Base-by-base conservation (phyloP, 2,113 vertebrate species). In the Pseudorasbora parva region DNA sequence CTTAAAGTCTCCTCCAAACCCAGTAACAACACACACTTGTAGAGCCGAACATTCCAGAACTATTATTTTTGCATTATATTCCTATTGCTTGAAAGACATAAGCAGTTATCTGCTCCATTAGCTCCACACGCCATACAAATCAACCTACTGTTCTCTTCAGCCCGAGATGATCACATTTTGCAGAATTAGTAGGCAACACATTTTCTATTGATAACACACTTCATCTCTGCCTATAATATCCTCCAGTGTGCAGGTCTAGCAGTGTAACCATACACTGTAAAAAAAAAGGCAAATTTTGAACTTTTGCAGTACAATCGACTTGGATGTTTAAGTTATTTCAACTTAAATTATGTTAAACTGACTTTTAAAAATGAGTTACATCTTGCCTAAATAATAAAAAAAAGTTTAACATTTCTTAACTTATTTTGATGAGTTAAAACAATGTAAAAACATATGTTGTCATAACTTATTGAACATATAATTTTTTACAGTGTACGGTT, bases 51-150 rank as follows among this genome's bases (percentile, higher is more conserved):
- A 92, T 94, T 93, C 93, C 90, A 51, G 68, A 73, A 78, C 88
- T 93, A 91, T 93, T 94, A 92, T 94, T 94, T 88, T 87, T 88
- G 90, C 91, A 92, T 94, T 92, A 91, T 81, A 91, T 92, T 92
- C 93, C 90, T 89, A 88, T 90, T 92, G 90, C 88, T 93, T 91
- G 92, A 88, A 86, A 85, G 88, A 86, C 81, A 88, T 86, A 85
- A 87, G 87, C 91, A 87, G 69, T 83, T 89, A 88, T 91, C 92
- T 92, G 88, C 85, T 91, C 4, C 93, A 88, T 90, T 92, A 94
- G 89, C 91, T 92, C 89, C 49, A 90, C 89, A 92, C 90, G 89
- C 91, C 90, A 82, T 60, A 75, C 85, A 9, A 89, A 88, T 89
- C 81, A 85, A 60, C 87, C 83, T 86, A 47, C 49, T 74, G 77